Conservation (phyloP, 2,888 invertebrate species). For the Caenorhabditis uteleia region DNA sequence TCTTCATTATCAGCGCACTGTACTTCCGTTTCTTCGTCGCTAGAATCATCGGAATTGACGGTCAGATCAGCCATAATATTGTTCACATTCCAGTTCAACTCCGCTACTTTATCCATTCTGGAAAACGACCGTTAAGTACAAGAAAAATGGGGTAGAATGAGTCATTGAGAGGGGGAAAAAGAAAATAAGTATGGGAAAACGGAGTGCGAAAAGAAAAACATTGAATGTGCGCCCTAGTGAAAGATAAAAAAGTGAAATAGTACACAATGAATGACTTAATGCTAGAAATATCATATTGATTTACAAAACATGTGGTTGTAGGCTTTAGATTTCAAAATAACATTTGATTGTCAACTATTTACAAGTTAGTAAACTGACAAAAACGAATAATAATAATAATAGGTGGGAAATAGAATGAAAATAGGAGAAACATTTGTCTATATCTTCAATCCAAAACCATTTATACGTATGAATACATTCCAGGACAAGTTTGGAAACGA, state of each 20-base stretch:
- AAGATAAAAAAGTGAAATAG: neutral
- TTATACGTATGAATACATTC: no score
- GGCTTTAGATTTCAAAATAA: no score
- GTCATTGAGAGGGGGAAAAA: slow-evolving; percentile 1
- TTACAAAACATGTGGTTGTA: no score
- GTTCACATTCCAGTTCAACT: slow-evolving; percentile 30
- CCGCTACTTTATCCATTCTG: slow-evolving; percentile 27
- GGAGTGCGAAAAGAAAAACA: slow-evolving; percentile 15
- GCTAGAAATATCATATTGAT: no score
- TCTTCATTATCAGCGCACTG: neutral
- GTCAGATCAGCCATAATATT: slow-evolving; percentile 35
- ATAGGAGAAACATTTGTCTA: no score
- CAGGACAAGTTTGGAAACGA: no score
- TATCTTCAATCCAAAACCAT: no score
- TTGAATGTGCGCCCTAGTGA: slow-evolving; percentile 29
- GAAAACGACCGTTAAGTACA: slow-evolving; percentile 2
- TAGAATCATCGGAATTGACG: slow-evolving; percentile 14
- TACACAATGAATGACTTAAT: no score
- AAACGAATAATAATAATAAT: no score
- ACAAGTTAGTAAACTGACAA: no score
- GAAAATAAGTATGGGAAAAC: slow-evolving; percentile 4
- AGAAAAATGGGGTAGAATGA: slow-evolving; percentile 9
- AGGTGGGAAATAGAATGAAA: no score
- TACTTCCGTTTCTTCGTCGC: neutral
- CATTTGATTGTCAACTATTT: no score